Evolutionary conservation across 2,888 invertebrate genomes (phyloP), one percentile per base, ranked within the genome.

Genomic region (Tolmerus cingulatus): DNA sequence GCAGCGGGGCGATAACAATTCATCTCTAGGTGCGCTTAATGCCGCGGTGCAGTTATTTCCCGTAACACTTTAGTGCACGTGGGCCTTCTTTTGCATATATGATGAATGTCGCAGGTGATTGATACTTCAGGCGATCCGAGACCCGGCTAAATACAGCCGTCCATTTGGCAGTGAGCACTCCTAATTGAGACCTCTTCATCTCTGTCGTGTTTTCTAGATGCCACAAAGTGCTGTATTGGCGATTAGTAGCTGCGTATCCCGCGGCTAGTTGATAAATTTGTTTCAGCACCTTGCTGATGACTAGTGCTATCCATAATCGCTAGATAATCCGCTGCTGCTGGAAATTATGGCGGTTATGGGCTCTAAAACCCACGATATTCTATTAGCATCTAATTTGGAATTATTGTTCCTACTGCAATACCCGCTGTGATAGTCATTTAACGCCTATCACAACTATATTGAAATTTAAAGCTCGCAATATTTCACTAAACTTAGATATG

Each of bases 61-160:
- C 14, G 34, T 19, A 85, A 85, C 85, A 85, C 85, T 43, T 85
- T 85, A 85, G 66, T 66, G 43, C 14, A 81, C 37, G 51, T 27
- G 23, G 46, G 37, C 46, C 85, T 74, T 74, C 51, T 85, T 46
- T 85, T 74, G 85, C 74, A 85, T 85, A 66, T 51, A 46, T 85
- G 85, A 85, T 85, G 27, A 85, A 85, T 85, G 85, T 74, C 74
- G 46, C 34, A 43, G 40, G 37, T 85, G 85, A 85, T 85, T 85
- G 85, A 85, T 85, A 85, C 74, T 85, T 74, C 43, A 55, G 12
- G 23, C 30, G 19, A 66, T 23, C 40, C 19, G 4, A n/a, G 9
- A 5, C 14, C 19, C 19, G 23, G 81, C 55, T 81, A 55, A 81
- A 84, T 84, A 37, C 37, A 84, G 66, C 66, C 66, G 66, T 57